phyloP scores from a whole-genome alignment of 2,888 invertebrate species.

The Sinelater perroti region DNA sequence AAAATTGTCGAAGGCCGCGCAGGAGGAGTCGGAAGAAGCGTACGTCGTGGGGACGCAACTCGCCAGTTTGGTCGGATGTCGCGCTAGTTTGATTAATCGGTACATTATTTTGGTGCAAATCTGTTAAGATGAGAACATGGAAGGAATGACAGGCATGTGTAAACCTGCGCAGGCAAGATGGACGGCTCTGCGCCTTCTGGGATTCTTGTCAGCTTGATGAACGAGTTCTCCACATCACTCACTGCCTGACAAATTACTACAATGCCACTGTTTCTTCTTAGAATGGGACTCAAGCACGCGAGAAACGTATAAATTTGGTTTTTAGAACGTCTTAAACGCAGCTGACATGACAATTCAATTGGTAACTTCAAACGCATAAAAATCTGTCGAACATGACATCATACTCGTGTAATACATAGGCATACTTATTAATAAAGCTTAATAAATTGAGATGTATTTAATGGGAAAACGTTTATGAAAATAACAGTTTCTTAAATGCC shows the following conservation, averaged over 20 bases:
- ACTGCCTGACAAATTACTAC: slow-evolving; percentile 52
- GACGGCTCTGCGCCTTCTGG: slow-evolving; percentile 47
- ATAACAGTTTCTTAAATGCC: no score
- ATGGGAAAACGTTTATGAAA: no score
- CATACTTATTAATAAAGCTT: no score
- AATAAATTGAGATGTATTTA: no score
- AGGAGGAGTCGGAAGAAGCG: slow-evolving; percentile 11
- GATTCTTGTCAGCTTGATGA: slow-evolving; percentile 53
- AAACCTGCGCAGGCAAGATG: slow-evolving; percentile 48
- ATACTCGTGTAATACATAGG: no score
- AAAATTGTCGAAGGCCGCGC: slow-evolving; percentile 29
- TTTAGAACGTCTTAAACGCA: slow-evolving; percentile 4
- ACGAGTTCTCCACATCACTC: slow-evolving; percentile 53
- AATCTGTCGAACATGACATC: no score
- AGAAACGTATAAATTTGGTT: slow-evolving; percentile 16
- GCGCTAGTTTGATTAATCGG: slow-evolving; percentile 12
- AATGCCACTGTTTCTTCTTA: slow-evolving; percentile 43
- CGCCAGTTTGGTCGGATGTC: slow-evolving; percentile 2
- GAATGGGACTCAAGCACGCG: slow-evolving; percentile 32
- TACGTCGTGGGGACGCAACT: neutral
- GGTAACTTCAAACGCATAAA: no score
- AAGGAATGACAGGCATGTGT: slow-evolving; percentile 46
- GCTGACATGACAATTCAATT: slow-evolving; percentile 1
- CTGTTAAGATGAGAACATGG: slow-evolving; percentile 38
- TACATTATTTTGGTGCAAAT: slow-evolving; percentile 34